Conservation (phyloP, 37 sponge, comb jelly and placozoan species). For the Halisarca cf. caerulea region DNA sequence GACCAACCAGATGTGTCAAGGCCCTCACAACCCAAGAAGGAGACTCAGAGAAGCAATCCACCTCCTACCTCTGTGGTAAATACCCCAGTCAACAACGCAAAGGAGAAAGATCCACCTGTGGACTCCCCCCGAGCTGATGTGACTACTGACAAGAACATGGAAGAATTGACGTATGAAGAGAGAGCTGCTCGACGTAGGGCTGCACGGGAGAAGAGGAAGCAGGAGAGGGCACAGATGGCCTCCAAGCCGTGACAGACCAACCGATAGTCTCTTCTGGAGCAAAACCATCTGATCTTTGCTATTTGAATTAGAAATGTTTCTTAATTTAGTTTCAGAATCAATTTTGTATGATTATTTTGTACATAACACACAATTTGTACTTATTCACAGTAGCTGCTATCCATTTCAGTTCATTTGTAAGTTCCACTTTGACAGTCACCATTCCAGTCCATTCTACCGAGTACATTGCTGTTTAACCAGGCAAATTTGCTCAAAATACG, state of each 20-base stretch:
- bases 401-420: no score
- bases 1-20: not conserved
- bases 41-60: not conserved
- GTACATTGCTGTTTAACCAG: no score
- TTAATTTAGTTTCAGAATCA: no score
- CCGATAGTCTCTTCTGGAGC: no score
- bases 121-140: not conserved
- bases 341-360: no score
- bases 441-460: no score
- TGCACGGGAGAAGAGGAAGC: slow-evolving; percentile 60
- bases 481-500: no score
- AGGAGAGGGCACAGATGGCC: slow-evolving; percentile 32
- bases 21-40: not conserved
- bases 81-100: not conserved
- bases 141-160: not conserved
- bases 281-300: no score
- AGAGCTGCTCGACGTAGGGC: slow-evolving; percentile 62
- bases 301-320: no score
- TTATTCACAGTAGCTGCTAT: no score
- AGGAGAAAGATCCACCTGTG: not conserved
- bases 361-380: no score
- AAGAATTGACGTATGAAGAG: slow-evolving; percentile 61
- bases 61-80: not conserved
- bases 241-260: not conserved
- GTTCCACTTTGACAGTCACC: no score